phyloP scores from a whole-genome alignment of 1,140 invertebrate species.

The Venturia canescens region DNA sequence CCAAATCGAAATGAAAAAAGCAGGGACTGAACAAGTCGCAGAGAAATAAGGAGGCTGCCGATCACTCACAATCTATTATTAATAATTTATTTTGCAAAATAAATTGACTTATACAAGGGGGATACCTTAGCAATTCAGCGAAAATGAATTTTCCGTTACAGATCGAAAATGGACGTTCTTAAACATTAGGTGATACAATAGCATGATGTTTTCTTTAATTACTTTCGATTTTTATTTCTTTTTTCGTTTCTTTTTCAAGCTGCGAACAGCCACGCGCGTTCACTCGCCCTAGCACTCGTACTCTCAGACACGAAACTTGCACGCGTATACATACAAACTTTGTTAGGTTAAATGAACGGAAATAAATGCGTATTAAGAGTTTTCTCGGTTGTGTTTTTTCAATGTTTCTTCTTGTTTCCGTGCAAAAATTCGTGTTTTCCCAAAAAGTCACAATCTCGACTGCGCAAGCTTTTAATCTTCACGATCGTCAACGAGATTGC shows the following conservation, averaged over 20 bases:
- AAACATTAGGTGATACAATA: constrained; percentile 54
- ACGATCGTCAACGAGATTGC: constrained; percentile 31
- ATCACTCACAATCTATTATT: constrained; percentile 37
- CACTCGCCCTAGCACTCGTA: constrained; percentile 1
- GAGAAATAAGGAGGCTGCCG: not conserved
- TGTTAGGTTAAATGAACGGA: constrained; percentile 39
- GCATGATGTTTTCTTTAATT: constrained; percentile 37
- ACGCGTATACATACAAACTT: not conserved
- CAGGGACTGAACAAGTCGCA: not conserved
- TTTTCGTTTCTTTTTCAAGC: constrained; percentile 56
- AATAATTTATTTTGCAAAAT: constrained; percentile 74
- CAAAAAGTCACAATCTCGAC: constrained; percentile 40
- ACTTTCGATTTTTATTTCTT: constrained; percentile 57
- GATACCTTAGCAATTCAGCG: constrained; percentile 63
- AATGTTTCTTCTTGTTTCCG: constrained; percentile 26
- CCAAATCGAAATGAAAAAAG: too few species aligned
- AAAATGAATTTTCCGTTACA: constrained; percentile 63
- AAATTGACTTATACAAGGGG: constrained; percentile 73
- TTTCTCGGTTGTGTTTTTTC: constrained; percentile 15
- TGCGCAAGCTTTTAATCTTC: constrained; percentile 29
- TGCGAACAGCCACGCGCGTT: not conserved
- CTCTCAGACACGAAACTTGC: not conserved
- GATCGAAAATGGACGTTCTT: constrained; percentile 35
- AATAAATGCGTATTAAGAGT: constrained; percentile 24
- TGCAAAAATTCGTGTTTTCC: constrained; percentile 21